Conservation (phyloP, 2,113 vertebrate genomes). For the Pleuronectes platessa region DNA sequence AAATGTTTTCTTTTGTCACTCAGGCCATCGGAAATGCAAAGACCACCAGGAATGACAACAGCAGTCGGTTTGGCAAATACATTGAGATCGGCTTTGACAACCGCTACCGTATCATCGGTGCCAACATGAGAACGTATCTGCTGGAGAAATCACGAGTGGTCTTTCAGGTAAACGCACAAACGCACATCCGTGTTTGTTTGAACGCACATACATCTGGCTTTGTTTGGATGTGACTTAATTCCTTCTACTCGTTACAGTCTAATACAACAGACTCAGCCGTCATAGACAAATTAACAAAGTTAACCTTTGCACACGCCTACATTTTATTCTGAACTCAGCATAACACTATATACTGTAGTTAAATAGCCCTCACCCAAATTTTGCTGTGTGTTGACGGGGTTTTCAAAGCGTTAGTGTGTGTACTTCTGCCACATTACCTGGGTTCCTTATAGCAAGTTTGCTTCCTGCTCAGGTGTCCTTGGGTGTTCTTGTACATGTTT, state of each 20-base stretch:
- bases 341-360: background rate
- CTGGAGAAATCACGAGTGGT: constrained; percentile 98
- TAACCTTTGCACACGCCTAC: background rate
- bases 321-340: background rate
- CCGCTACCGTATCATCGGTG: constrained; percentile 93
- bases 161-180: constrained; percentile 91
- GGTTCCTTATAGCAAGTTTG: too few relatives aligned
- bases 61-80: constrained; percentile 98
- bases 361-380: background rate
- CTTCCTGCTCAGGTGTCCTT: too few relatives aligned
- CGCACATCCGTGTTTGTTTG: background rate
- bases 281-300: background rate
- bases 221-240: background rate
- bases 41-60: constrained; percentile 98
- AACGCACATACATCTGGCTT: background rate
- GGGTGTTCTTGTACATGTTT: too few relatives aligned
- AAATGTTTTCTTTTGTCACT: too few relatives aligned
- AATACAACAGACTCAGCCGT: background rate
- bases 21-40: constrained; percentile 99
- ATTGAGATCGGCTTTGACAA: constrained; percentile 98
- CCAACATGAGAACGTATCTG: constrained; percentile 99
- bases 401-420: too few relatives aligned
- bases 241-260: background rate
- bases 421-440: too few relatives aligned
- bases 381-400: background rate